Conservation (phyloP, 2,888 invertebrate species). For the Nymphalis c-album region DNA sequence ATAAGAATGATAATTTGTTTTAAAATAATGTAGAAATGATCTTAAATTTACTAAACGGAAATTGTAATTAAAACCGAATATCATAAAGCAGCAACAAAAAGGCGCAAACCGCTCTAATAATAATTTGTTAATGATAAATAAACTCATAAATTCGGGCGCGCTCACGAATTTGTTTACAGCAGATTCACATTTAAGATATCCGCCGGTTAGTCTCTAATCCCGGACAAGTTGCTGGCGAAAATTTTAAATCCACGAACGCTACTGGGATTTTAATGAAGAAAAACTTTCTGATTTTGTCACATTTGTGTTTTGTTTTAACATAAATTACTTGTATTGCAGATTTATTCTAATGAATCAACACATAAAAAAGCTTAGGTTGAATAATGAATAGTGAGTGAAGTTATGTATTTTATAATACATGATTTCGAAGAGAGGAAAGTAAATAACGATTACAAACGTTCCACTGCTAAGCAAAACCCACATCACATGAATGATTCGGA, state of each 20-base stretch:
- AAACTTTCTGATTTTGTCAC: slow-evolving; percentile 47
- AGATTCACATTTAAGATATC: slow-evolving; percentile 81
- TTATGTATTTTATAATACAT: too few relatives aligned
- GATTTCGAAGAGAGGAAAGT: too few relatives aligned
- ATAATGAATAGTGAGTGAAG: too few relatives aligned
- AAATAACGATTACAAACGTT: too few relatives aligned
- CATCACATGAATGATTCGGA: too few relatives aligned
- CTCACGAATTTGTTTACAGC: slow-evolving; percentile 80
- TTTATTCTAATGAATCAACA: neutral
- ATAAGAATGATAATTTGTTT: too few relatives aligned
- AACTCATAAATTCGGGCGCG: slow-evolving; percentile 79
- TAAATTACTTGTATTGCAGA: neutral
- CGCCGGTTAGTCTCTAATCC: slow-evolving; percentile 79
- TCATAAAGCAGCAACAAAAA: slow-evolving; percentile 54
- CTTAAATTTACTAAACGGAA: neutral
- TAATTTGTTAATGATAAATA: slow-evolving; percentile 83
- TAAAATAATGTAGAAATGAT: neutral
- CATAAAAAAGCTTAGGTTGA: neutral
- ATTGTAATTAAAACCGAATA: slow-evolving; percentile 20
- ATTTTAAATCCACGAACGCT: slow-evolving; percentile 70
- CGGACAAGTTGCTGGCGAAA: slow-evolving; percentile 78
- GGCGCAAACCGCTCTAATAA: slow-evolving; percentile 69
- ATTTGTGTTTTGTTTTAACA: slow-evolving; percentile 12
- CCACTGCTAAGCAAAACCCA: too few relatives aligned
- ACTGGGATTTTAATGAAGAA: slow-evolving; percentile 67